Conservation (phyloP, 2,888 invertebrate species). For the Malthinus flaveolus region DNA sequence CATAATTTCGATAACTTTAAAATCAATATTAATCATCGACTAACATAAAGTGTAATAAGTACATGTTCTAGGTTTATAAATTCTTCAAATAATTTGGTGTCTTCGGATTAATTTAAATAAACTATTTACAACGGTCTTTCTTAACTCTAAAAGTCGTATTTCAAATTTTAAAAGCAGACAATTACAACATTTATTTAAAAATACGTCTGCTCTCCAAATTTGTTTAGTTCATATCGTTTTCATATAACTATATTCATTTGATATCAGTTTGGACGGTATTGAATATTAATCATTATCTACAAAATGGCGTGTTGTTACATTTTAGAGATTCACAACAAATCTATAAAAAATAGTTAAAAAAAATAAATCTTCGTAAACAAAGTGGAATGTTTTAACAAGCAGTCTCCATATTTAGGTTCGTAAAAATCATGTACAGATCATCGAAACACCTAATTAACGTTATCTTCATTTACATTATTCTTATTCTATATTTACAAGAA, state of each 20-base stretch:
- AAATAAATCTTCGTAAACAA: too few relatives aligned
- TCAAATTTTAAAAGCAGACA: conserved; percentile 18
- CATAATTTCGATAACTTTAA: conserved; percentile 40
- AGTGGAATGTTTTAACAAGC: conserved; percentile 42
- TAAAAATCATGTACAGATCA: conserved; percentile 26
- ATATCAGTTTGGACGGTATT: conserved; percentile 22
- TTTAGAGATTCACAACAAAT: too few relatives aligned
- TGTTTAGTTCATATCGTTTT: neutral
- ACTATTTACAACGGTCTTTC: neutral
- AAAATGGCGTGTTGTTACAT: too few relatives aligned
- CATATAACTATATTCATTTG: conserved; percentile 7
- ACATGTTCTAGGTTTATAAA: conserved; percentile 2
- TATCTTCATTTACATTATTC: conserved; percentile 36
- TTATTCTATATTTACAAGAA: conserved; percentile 47
- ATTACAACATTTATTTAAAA: conserved; percentile 7
- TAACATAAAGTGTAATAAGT: conserved; percentile 20
- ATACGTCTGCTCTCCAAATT: conserved; percentile 8
- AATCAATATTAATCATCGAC: conserved; percentile 27
- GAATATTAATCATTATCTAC: conserved; percentile 7
- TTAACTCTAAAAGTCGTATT: conserved; percentile 1
- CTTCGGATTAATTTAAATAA: conserved; percentile 4
- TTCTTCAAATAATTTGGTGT: conserved; percentile 10
- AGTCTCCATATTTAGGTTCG: conserved; percentile 36
- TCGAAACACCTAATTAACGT: conserved; percentile 2
- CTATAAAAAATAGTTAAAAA: too few relatives aligned